These are phyloP conservation scores for Grapholita molesta DNA, from an alignment of 1,140 invertebrate species.

Conservation along the genomic window DNA sequence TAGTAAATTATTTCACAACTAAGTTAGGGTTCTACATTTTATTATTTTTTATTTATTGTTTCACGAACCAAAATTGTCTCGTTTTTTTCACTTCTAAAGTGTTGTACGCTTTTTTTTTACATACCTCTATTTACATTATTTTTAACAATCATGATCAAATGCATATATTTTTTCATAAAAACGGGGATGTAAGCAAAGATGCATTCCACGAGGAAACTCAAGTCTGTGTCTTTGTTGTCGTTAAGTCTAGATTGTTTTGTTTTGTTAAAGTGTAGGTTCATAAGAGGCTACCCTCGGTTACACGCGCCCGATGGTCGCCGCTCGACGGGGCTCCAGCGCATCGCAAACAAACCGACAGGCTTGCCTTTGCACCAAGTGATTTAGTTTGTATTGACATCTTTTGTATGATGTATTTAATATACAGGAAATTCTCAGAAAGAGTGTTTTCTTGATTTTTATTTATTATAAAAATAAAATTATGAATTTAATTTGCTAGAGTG, in stretches of 20 bases:
- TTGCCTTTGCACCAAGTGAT: conserved; percentile 78
- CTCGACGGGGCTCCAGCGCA: conserved; percentile 34
- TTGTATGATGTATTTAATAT: conserved; percentile 78
- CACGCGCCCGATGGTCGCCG: conserved; percentile 51
- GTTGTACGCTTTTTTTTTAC: conserved; percentile 73
- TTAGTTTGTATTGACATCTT: conserved; percentile 77
- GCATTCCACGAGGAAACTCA: conserved; percentile 61
- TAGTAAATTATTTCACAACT: conserved; percentile 76
- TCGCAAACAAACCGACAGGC: conserved; percentile 57
- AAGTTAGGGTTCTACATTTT: conserved; percentile 71
- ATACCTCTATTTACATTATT: conserved; percentile 71
- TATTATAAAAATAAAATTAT: conserved; percentile 78
- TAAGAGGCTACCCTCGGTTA: conserved; percentile 69
- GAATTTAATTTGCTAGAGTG: conserved; percentile 75
- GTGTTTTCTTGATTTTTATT: conserved; percentile 76
- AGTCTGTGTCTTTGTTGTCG: conserved; percentile 57
- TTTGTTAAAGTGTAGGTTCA: conserved; percentile 59
- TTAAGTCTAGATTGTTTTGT: conserved; percentile 52
- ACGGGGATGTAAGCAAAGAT: conserved; percentile 59
- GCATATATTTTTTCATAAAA: conserved; percentile 57
- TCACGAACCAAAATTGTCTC: conserved; percentile 66
- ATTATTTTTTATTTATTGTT: conserved; percentile 73
- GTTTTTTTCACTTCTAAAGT: conserved; percentile 71
- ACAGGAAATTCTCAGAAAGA: conserved; percentile 71
- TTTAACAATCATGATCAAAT: conserved; percentile 75